These are phyloP conservation scores for Caenorhabditis panamensis DNA, from an alignment of 2,888 invertebrate species.

Conservation along the genomic window DNA sequence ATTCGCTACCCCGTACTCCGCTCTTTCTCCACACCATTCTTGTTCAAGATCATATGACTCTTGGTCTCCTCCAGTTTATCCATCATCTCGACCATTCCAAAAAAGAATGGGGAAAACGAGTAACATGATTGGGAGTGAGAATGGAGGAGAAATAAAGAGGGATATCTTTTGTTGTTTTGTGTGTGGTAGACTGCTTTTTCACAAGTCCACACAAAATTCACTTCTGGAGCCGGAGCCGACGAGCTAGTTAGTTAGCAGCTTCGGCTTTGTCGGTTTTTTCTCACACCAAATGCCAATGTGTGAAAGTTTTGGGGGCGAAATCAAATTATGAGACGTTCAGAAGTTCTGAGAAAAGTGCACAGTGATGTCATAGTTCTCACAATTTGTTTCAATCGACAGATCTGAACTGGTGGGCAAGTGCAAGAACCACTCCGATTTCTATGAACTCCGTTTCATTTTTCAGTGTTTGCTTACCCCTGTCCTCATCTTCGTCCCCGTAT, in stretches of 20 bases:
- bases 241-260: slow-evolving; percentile 54
- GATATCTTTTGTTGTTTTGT: slow-evolving; percentile 56
- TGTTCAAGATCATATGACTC: slow-evolving; percentile 14
- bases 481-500: neutral
- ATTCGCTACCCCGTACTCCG: neutral
- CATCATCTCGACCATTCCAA: slow-evolving; percentile 29
- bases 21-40: neutral
- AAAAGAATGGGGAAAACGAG: slow-evolving; percentile 26
- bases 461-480: slow-evolving; percentile 17
- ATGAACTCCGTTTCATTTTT: slow-evolving; percentile 40
- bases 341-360: neutral
- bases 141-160: slow-evolving; percentile 50
- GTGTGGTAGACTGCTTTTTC: slow-evolving; percentile 55
- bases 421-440: neutral
- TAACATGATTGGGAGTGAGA: slow-evolving; percentile 54
- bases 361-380: neutral
- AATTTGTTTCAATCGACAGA: neutral
- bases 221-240: slow-evolving; percentile 35
- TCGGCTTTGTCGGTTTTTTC: slow-evolving; percentile 31
- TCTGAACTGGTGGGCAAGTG: no score
- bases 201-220: slow-evolving; percentile 53
- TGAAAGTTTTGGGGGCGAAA: slow-evolving; percentile 10
- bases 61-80: slow-evolving; percentile 4
- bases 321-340: slow-evolving; percentile 6
- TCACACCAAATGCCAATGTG: slow-evolving; percentile 17